Conservation (phyloP, 2,888 invertebrate genomes). For the Alloplasta piceator region DNA sequence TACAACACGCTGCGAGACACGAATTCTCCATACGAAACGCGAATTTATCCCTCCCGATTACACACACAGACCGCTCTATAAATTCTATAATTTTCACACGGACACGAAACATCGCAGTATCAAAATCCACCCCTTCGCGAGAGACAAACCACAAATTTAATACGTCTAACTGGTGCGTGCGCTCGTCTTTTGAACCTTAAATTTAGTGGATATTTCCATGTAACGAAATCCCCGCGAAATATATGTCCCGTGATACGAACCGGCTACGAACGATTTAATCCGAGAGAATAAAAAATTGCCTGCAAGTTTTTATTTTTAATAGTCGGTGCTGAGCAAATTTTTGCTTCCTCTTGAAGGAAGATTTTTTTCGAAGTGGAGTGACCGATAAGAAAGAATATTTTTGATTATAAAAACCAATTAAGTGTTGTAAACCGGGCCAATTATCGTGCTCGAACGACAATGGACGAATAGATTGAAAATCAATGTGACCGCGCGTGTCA, state of each 20-base stretch:
- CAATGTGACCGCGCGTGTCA: conserved; percentile 77
- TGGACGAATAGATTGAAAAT: conserved; percentile 81
- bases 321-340: no score
- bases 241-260: conserved; percentile 1
- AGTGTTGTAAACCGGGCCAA: conserved; percentile 74
- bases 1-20: conserved; percentile 83
- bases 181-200: conserved; percentile 25
- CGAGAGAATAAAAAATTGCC: no score
- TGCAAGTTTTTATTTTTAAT: no score
- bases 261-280: background rate
- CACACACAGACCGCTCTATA: background rate
- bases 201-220: conserved; percentile 48
- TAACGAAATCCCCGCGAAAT: conserved; percentile 5
- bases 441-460: conserved; percentile 77
- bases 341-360: no score
- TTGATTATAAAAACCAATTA: conserved; percentile 63
- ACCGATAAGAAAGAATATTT: background rate
- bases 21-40: conserved; percentile 69
- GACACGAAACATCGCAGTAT: background rate
- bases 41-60: conserved; percentile 57
- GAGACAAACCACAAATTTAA: conserved; percentile 46
- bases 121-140: conserved; percentile 26
- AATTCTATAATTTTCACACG: no score
- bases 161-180: conserved; percentile 50
- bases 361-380: background rate